These are phyloP conservation scores for Gobionotothen gibberifrons DNA, from an alignment of 2,797 vertebrate genomes.

Conservation along the genomic window DNA sequence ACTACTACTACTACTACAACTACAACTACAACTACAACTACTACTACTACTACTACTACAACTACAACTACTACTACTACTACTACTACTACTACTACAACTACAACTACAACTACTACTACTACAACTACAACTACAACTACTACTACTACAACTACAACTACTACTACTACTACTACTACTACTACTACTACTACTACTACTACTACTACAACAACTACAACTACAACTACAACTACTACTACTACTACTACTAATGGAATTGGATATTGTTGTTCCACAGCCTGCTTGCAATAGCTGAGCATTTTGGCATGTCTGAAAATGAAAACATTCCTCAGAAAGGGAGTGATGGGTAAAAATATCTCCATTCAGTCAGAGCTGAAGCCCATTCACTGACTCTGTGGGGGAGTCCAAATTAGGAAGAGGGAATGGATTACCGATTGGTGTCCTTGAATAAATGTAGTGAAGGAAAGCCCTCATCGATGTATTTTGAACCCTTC, in stretches of 20 bases:
- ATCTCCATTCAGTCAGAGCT: constrained; percentile 68
- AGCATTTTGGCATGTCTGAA: constrained; percentile 68
- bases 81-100: too few species aligned
- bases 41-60: too few species aligned
- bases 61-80: too few species aligned
- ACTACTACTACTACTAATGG: constrained; percentile 1
- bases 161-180: too few species aligned
- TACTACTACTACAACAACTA: too few species aligned
- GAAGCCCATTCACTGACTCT: constrained; percentile 58
- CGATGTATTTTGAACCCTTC: background rate
- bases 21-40: too few species aligned
- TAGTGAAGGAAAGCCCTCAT: background rate
- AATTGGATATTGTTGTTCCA: constrained; percentile 60
- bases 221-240: too few species aligned
- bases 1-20: too few species aligned
- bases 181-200: too few species aligned
- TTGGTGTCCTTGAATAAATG: background rate
- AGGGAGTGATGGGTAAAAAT: constrained; percentile 68
- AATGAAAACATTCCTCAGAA: constrained; percentile 79
- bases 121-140: too few species aligned
- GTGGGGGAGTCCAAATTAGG: constrained; percentile 16
- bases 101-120: too few species aligned
- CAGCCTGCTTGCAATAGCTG: constrained; percentile 49
- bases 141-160: too few species aligned
- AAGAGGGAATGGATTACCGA: constrained; percentile 25